A percentile compares a stretch with the other conserved stretches of the same genome.
Evolutionary conservation across 2,797 vertebrate species (phyloP).

Genomic region (Petrocephalus sullivani): DNA sequence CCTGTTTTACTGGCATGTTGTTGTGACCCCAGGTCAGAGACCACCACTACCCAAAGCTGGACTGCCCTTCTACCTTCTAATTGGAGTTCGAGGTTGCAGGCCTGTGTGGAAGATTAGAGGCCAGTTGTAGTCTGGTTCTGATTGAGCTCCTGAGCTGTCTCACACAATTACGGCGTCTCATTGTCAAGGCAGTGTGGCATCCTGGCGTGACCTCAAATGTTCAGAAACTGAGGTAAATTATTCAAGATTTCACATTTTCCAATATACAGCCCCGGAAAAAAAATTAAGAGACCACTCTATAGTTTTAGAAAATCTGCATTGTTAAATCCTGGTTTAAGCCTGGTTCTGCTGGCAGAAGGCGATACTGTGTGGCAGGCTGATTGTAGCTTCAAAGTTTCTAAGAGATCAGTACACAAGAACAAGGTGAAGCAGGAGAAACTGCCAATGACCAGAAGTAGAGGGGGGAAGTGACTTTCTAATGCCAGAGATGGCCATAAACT

Average conservation of each 20-base stretch:
- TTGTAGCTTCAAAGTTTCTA: too few species aligned
- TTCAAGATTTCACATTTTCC: background rate
- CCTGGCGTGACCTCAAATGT: background rate
- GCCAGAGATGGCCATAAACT: too few species aligned
- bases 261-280: background rate
- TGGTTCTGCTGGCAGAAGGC: too few species aligned
- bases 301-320: too few species aligned
- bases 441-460: too few species aligned
- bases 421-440: too few species aligned
- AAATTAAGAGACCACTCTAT: too few species aligned
- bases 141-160: background rate
- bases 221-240: background rate
- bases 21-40: constrained; percentile 21
- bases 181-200: background rate
- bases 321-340: too few species aligned
- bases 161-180: background rate
- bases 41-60: background rate
- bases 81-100: background rate
- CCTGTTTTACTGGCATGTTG: constrained; percentile 55
- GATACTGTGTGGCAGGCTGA: too few species aligned
- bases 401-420: too few species aligned
- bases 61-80: background rate
- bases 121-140: constrained; percentile 8
- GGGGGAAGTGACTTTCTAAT: too few species aligned
- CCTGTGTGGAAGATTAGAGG: background rate